These are phyloP conservation scores for Drosophila nasuta DNA, from an alignment of 1,140 invertebrate species.

Conservation along the genomic window DNA sequence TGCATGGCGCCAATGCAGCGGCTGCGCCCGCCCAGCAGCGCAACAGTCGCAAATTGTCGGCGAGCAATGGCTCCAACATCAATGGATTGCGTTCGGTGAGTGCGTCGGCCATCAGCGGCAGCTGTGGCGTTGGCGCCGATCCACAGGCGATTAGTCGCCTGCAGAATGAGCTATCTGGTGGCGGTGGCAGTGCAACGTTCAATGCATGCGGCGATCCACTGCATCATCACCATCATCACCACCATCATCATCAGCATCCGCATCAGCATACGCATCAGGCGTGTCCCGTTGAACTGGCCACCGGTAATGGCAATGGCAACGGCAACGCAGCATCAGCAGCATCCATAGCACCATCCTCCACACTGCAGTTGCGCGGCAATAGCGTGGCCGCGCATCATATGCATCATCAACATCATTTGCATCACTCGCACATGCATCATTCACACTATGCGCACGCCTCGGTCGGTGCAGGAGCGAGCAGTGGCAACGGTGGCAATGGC, in stretches of 20 bases:
- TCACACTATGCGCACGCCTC: conserved; percentile 57
- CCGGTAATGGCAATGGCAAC: conserved; percentile 50
- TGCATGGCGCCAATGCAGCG: conserved; percentile 43
- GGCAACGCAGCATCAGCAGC: too few relatives aligned
- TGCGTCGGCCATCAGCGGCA: conserved; percentile 74
- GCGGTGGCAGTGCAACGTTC: conserved; percentile 35
- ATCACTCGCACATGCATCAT: conserved; percentile 74
- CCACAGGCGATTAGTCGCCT: conserved; percentile 59
- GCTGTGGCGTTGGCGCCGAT: conserved; percentile 65
- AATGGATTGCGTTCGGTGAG: conserved; percentile 68
- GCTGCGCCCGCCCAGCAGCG: conserved; percentile 48
- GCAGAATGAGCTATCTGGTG: conserved; percentile 65
- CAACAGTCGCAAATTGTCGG: conserved; percentile 65
- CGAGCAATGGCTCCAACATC: conserved; percentile 35
- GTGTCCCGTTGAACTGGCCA: conserved; percentile 24
- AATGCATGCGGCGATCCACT: conserved; percentile 75
- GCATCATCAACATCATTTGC: conserved; percentile 69
- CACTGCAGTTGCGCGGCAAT: conserved; percentile 43
- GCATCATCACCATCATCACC: conserved; percentile 81
- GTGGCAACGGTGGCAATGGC: conserved; percentile 4
- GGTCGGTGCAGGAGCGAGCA: conserved; percentile 8
- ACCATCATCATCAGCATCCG: conserved; percentile 74
- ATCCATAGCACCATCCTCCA: conserved; percentile 5
- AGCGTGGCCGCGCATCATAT: conserved; percentile 33
- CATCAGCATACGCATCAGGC: conserved; percentile 32